Evolutionary conservation across 2,888 invertebrate genomes (phyloP).

Genomic region (Lithophane leautieri): DNA sequence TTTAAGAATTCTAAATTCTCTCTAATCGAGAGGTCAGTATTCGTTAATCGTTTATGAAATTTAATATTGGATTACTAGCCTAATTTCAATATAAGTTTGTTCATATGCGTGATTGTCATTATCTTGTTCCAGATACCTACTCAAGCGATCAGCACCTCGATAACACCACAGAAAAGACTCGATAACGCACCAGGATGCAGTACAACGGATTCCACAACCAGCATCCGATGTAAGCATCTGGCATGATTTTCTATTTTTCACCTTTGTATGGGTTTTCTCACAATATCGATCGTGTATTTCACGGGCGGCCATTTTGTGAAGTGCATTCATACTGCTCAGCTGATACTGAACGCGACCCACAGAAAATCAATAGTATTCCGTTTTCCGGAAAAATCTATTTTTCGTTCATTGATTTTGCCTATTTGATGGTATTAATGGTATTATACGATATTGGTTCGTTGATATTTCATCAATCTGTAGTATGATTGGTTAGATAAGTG

Average conservation of each 20-base stretch:
- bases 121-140: constrained; percentile 84
- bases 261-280: constrained; percentile 30
- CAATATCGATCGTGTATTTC: constrained; percentile 64
- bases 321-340: constrained; percentile 79
- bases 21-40: constrained; percentile 87
- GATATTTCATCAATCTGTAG: not conserved
- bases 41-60: constrained; percentile 30
- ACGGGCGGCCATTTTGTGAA: constrained; percentile 89
- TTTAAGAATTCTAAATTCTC: constrained; percentile 84
- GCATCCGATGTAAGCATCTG: constrained; percentile 86
- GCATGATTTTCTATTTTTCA: constrained; percentile 36
- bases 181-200: constrained; percentile 84
- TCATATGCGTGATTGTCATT: constrained; percentile 38
- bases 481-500: not conserved
- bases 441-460: not conserved
- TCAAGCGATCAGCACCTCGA: constrained; percentile 83
- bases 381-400: constrained; percentile 25
- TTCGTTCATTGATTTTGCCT: not conserved
- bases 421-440: not conserved
- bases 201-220: constrained; percentile 89
- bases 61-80: constrained; percentile 39
- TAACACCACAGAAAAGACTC: constrained; percentile 73
- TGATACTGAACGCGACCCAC: constrained; percentile 78
- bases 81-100: constrained; percentile 18
- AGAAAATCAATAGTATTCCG: constrained; percentile 66